Evolutionary conservation across 2,888 invertebrate genomes (phyloP).

Genomic region (Tetragnatha montana): DNA sequence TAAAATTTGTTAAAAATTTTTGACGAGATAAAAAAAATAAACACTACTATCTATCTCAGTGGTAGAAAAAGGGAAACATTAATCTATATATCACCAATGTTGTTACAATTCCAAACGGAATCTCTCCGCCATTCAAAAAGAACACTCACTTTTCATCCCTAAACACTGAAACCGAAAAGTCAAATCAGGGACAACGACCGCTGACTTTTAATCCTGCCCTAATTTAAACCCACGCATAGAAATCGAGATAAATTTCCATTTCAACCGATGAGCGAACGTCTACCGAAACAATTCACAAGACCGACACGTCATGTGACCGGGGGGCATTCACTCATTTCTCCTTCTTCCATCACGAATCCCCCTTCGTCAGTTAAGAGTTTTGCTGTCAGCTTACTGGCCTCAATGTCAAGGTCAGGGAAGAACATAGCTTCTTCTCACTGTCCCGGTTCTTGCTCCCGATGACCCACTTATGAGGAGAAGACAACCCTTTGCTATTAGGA

Average conservation of each 20-base stretch:
- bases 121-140: too few species aligned
- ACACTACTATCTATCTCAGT: too few species aligned
- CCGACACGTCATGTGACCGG: background rate
- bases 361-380: too few species aligned
- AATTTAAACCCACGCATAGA: background rate
- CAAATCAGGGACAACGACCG: too few species aligned
- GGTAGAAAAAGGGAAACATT: too few species aligned
- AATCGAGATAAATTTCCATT: background rate
- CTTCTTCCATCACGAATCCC: background rate
- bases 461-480: conserved; percentile 18
- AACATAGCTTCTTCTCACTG: conserved; percentile 4
- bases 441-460: background rate
- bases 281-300: background rate
- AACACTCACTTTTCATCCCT: too few species aligned
- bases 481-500: too few species aligned
- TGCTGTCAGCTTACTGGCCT: conserved; percentile 34
- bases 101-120: too few species aligned
- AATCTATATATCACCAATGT: too few species aligned
- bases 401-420: conserved; percentile 56
- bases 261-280: background rate
- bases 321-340: background rate
- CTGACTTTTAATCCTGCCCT: background rate
- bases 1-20: too few species aligned
- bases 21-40: too few species aligned
- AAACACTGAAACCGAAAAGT: too few species aligned